Base-by-base conservation (phyloP, 2,113 vertebrate genomes). In the Caracal caracal region DNA sequence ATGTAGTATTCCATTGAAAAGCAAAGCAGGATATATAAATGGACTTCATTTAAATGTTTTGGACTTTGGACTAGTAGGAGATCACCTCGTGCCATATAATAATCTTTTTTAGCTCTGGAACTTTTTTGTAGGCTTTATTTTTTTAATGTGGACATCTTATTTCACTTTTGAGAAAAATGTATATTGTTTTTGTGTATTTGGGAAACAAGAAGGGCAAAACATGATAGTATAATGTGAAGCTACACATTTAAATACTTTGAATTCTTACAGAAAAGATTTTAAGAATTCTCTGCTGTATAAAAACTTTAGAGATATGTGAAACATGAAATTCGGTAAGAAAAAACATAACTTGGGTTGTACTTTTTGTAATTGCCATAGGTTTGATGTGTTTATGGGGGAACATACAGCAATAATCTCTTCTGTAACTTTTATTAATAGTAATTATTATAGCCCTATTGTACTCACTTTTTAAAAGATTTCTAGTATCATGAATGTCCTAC, bases 71-170 rank as follows among this genome's bases (percentile, higher is more conserved):
- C 98, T 98, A 98, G 96, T 98, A 98, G 98, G 98, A 98, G 98
- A 99, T 98, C 98, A 98, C 98, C 98, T 96, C 90, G 98, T 99
- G 98, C 98, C 98, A 98, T 99, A 98, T 96, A 98, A 97, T 98
- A 98, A 98, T 98, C 97, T 97, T 99, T 99, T 99, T 98, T 98
- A 99, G 98, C 98, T 98, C 95, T 96, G 98, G 95, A 99, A 99
- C 98, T 97, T 98, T 97, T 99, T 99, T 99, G 99, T 99, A 99
- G 98, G 97, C 98, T 99, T 99, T 99, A 99, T 99, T 99, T 99
- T 99, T 99, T 99, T 99, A 99, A 99, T 98, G 98, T 99, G 98
- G 98, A 98, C 98, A 98, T 99, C 98, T 98, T 99, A 98, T 98
- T 98, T 99, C 98, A 97, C 98, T 98, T 99, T 98, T 97, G 97